Evolutionary conservation across 2,888 invertebrate genomes (phyloP).

Genomic region (Lycocerus yunnanus): DNA sequence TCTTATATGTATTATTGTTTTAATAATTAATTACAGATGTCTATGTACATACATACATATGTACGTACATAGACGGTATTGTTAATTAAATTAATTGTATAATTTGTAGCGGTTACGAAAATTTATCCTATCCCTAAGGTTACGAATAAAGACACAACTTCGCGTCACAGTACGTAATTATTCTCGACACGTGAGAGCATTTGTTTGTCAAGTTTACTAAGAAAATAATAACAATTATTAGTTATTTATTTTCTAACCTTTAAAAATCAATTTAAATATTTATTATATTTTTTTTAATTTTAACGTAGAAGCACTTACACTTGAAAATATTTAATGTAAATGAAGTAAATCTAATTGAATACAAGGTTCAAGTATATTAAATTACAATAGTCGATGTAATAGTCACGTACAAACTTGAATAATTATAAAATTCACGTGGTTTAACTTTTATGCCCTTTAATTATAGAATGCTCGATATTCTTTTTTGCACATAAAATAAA

Average conservation of each 20-base stretch:
- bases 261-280: not conserved
- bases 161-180: not conserved
- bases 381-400: constrained; percentile 1
- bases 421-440: not conserved
- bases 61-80: too few relatives aligned
- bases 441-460: not conserved
- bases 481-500: not conserved
- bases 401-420: constrained; percentile 1
- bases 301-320: not conserved
- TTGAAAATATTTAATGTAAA: not conserved
- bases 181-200: not conserved
- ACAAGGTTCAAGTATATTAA: constrained; percentile 2
- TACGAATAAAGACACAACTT: not conserved
- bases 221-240: not conserved
- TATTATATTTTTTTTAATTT: not conserved
- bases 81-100: not conserved
- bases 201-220: not conserved
- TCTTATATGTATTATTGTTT: not conserved
- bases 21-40: not conserved
- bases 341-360: not conserved
- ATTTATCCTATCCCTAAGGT: not conserved
- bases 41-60: not conserved
- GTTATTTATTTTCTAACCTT: not conserved
- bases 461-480: not conserved
- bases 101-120: not conserved